Percentiles rank a stretch among this genome's conserved stretches.
Conservation (phyloP, 2,113 vertebrate species). For the Alethe castanea region DNA sequence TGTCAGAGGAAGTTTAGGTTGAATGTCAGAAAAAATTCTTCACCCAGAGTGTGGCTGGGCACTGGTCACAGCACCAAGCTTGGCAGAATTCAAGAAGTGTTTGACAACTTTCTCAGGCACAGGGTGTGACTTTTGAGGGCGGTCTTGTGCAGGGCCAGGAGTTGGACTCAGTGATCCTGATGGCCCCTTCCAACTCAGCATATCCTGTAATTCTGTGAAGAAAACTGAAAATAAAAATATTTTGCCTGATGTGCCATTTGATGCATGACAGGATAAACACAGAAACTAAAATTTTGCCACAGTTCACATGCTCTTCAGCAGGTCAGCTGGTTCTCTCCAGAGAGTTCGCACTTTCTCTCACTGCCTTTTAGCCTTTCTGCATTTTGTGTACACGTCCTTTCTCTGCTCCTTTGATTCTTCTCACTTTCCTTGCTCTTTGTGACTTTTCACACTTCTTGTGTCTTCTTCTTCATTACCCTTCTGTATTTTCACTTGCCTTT, state of each 20-base stretch:
- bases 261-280: background rate
- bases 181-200: background rate
- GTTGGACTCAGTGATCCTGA: background rate
- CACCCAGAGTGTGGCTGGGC: fast-evolving
- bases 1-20: background rate
- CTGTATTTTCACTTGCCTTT: background rate
- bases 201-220: background rate
- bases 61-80: background rate
- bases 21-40: background rate
- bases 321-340: background rate
- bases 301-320: background rate
- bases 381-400: background rate
- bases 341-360: background rate
- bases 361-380: background rate
- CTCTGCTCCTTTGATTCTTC: background rate
- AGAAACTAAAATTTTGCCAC: background rate
- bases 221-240: background rate
- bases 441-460: background rate
- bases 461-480: background rate
- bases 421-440: background rate
- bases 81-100: background rate
- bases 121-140: background rate
- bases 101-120: background rate
- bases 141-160: background rate
- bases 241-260: background rate